Base-by-base conservation (phyloP, 2,888 invertebrate species). In the Acronicta alni region DNA sequence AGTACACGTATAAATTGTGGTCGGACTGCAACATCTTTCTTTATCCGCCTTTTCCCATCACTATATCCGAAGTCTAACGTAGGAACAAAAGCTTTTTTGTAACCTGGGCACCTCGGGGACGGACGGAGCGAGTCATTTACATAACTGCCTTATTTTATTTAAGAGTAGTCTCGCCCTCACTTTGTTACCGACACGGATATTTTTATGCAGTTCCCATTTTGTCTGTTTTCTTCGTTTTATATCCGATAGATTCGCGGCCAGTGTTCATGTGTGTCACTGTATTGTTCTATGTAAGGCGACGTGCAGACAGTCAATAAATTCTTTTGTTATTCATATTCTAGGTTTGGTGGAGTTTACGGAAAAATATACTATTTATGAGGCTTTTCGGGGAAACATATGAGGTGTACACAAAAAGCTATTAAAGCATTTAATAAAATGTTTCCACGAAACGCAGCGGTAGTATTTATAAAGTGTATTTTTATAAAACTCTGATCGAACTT, bases 61-160 rank as follows among this genome's bases (percentile, higher is more conserved):
- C 67, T 30, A 35, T 62, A 45, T 51, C 47, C 69, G 14, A 32
- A 65, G 57, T 75, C 72, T 80, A 77, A 79, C 51, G 62, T 75
- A 77, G 72, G 75, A 85, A 87, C 85, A 88, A 88, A 88, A 83
- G 79, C 77, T 82, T 88, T 90, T 89, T 90, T 88, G 81, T 85
- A 82, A 81, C 80, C 83, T 84, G 79, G 80, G 82, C 86, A 85
- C 82, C 82, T 80, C 76, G 76, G 80, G 82, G 83, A 82, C 85
- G 74, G 79, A 79, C 83, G 77, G 80, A 77, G 72, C 56, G 65
- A 69, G 71, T 83, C 79, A 91, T 92, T 92, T 90, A 88, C 90
- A 91, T 92, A 91, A 89, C 89, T 86, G 83, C 86, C 89, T 90
- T 89, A 90, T 86, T 87, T 87, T 84, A 85, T 90, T 89, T 87